Evolutionary conservation across 2,113 vertebrate species (phyloP).

Genomic region (Brachirus orientalis): DNA sequence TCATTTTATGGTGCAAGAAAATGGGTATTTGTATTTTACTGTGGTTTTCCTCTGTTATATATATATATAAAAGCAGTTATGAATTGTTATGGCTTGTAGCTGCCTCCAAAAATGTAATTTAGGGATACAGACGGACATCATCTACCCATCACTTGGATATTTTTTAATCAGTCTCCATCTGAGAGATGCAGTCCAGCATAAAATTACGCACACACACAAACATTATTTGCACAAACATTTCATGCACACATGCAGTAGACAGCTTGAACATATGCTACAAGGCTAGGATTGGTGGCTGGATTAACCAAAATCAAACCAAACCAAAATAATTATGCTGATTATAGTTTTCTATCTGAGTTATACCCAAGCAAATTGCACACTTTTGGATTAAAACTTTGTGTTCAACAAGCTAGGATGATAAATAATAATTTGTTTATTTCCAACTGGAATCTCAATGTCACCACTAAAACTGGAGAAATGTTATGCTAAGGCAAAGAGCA

Average conservation of each 20-base stretch:
- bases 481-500: background rate
- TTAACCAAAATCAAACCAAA: too few species aligned
- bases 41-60: constrained; percentile 1
- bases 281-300: constrained; percentile 59
- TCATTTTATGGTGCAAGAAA: constrained; percentile 20
- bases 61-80: background rate
- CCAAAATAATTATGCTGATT: constrained; percentile 75
- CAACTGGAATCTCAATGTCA: constrained; percentile 22
- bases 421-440: too few species aligned
- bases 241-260: constrained; percentile 29
- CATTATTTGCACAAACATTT: constrained; percentile 11
- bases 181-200: too few species aligned
- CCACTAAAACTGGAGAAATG: background rate
- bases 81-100: background rate
- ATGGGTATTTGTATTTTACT: background rate
- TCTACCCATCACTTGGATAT: too few species aligned
- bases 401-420: constrained; percentile 38
- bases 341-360: constrained; percentile 59
- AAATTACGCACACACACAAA: constrained; percentile 3
- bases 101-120: constrained; percentile 15
- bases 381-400: constrained; percentile 64
- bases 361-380: constrained; percentile 63
- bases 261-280: constrained; percentile 72
- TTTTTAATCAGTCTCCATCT: background rate
- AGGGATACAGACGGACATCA: constrained; percentile 16